Percentiles rank a stretch among this genome's conserved stretches.
phyloP scores from a whole-genome alignment of 2,113 vertebrate genomes.

The Eptatretus burgeri region DNA sequence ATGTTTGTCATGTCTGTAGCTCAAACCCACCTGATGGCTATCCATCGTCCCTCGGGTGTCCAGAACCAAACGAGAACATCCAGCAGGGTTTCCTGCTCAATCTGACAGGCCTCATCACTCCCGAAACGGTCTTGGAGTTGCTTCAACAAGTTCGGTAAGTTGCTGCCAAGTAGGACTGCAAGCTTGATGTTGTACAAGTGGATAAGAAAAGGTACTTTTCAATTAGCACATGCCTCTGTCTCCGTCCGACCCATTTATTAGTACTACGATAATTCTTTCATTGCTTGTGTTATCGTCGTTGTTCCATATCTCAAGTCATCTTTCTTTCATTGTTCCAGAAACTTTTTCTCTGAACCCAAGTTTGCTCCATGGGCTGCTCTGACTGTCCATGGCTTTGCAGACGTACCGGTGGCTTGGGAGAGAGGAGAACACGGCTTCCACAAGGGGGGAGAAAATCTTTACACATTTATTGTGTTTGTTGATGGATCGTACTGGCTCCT shows the following conservation, averaged over 20 bases:
- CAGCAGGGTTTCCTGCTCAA: background rate
- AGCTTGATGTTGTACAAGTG: no score
- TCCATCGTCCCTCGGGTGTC: background rate
- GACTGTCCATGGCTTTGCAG: conserved; percentile 50
- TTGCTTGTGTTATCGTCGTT: no score
- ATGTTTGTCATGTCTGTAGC: no score
- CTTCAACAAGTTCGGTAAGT: background rate
- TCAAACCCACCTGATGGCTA: background rate
- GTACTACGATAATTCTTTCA: no score
- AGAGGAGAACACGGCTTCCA: conserved; percentile 34
- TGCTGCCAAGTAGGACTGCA: no score
- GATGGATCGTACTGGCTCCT: conserved; percentile 49
- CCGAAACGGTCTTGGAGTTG: background rate
- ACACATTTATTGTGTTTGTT: conserved; percentile 43
- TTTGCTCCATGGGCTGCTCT: conserved; percentile 30
- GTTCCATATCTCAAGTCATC: no score
- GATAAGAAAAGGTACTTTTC: no score
- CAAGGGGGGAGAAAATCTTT: conserved; percentile 50
- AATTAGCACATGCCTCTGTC: no score
- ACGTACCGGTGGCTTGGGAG: conserved; percentile 54
- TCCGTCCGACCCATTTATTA: no score
- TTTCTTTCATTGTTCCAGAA: conserved; percentile 19
- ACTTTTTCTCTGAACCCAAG: conserved; percentile 27
- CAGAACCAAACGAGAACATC: background rate
- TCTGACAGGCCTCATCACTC: background rate